A percentile compares a stretch with the other conserved stretches of the same genome.
Conservation (phyloP, 2,797 vertebrate species). For the Rhabdomys pumilio region DNA sequence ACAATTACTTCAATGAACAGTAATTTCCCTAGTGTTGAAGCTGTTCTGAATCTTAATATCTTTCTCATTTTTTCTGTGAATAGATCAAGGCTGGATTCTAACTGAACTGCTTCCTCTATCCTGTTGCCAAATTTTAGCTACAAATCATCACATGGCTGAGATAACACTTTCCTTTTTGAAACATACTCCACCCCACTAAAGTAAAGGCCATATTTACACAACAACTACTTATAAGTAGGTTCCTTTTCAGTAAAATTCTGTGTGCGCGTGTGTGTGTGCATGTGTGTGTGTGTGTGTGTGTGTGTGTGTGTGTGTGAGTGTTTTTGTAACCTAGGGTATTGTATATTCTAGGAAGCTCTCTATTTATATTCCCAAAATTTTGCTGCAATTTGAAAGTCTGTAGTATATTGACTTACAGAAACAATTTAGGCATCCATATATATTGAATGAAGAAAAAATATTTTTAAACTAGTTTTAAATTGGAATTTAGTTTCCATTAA, state of each 20-base stretch:
- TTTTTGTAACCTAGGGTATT: background rate
- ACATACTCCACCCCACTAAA: background rate
- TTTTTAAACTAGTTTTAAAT: background rate
- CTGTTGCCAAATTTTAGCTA: constrained; percentile 34
- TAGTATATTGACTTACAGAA: background rate
- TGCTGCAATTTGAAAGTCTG: background rate
- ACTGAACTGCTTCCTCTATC: background rate
- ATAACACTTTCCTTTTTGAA: background rate
- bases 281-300: background rate
- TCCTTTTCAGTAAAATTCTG: background rate
- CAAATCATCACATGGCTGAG: background rate
- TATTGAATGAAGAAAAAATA: background rate
- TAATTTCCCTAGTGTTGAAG: background rate
- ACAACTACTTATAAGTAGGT: background rate
- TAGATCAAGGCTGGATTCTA: background rate
- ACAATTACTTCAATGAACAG: background rate
- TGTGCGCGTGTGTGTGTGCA: background rate
- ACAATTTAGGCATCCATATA: background rate
- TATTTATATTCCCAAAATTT: background rate
- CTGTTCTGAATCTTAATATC: background rate
- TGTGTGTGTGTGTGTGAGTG: background rate
- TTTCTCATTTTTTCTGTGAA: background rate
- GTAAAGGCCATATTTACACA: background rate
- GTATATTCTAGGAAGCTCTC: background rate
- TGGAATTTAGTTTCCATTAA: background rate